Percentiles rank a stretch among this genome's conserved stretches.
phyloP scores from a whole-genome alignment of 2,113 vertebrate species.

The Tonatia bakeri region DNA sequence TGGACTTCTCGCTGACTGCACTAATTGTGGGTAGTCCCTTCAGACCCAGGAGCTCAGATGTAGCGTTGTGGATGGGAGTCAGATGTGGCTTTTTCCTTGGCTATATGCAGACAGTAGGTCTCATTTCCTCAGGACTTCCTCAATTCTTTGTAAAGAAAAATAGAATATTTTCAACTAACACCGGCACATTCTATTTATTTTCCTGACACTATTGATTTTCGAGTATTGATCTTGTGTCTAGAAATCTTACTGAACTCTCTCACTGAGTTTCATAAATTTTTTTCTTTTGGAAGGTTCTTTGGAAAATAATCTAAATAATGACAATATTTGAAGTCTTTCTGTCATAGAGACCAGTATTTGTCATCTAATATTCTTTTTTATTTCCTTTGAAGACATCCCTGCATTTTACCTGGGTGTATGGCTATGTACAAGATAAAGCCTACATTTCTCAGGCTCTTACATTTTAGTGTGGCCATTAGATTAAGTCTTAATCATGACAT shows the following conservation, averaged over 20 bases:
- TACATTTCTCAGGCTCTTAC: not conserved
- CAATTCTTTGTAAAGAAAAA: not conserved
- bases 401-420: not conserved
- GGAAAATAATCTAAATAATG: not conserved
- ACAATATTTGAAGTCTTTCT: not conserved
- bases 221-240: not conserved
- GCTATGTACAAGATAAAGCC: not conserved
- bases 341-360: not conserved
- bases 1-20: not conserved
- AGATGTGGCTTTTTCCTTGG: not conserved
- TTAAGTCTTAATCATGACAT: not conserved
- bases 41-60: not conserved
- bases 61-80: not conserved
- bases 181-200: not conserved
- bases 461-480: not conserved
- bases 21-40: not conserved
- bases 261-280: not conserved
- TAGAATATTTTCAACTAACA: not conserved
- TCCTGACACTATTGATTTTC: not conserved
- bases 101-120: not conserved
- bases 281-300: not conserved
- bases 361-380: not conserved
- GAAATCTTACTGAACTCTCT: not conserved
- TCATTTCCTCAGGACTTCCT: not conserved
- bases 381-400: not conserved